A percentile compares a stretch with the other conserved stretches of the same genome.
Conservation (phyloP, 2,888 invertebrate species). For the Sepioteuthis lessoniana region DNA sequence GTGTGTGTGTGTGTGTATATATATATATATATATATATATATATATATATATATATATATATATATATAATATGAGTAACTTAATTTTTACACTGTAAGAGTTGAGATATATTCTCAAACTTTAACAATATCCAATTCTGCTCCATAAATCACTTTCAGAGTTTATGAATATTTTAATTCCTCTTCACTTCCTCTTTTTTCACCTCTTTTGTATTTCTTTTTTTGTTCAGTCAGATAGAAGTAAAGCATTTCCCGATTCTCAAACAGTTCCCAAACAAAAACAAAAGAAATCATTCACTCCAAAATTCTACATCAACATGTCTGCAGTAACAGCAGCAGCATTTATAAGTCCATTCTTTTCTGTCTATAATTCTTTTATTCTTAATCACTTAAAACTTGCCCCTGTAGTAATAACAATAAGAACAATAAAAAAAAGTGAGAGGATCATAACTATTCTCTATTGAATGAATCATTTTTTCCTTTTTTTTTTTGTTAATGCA, state of each 20-base stretch:
- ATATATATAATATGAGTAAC: no score
- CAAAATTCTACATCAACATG: neutral
- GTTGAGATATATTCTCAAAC: neutral
- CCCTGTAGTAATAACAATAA: neutral
- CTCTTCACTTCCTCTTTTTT: neutral
- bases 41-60: no score
- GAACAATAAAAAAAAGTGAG: neutral
- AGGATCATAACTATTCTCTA: neutral
- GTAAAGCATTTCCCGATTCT: neutral
- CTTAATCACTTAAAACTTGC: neutral
- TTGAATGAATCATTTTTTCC: neutral
- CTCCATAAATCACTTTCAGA: neutral
- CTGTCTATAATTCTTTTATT: no score
- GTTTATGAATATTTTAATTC: neutral
- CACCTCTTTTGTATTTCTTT: neutral
- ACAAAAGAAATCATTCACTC: neutral
- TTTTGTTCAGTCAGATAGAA: neutral
- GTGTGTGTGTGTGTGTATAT: no score
- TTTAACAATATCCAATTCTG: neutral
- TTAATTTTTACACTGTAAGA: neutral
- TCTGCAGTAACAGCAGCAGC: no score
- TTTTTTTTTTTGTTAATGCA: neutral
- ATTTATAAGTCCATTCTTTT: no score
- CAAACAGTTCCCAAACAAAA: neutral
- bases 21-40: no score